Conservation (phyloP, 2,797 vertebrate species). For the Galagoides demidoff region DNA sequence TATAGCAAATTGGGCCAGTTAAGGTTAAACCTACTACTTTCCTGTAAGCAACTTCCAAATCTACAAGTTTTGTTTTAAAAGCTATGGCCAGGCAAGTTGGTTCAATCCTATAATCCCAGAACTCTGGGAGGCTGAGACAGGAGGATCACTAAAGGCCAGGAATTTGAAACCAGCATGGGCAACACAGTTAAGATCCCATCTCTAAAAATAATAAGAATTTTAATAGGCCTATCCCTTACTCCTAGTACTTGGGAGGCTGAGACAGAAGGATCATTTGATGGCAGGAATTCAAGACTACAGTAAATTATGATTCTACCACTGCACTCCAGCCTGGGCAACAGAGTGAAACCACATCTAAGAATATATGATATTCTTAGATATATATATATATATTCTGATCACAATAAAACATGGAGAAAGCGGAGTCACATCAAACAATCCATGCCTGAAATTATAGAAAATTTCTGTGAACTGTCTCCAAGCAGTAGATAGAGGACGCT, state of each 20-base stretch:
- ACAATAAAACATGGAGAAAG: not conserved
- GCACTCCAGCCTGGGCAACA: not conserved
- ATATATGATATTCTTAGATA: too few species aligned
- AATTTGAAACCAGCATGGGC: not conserved
- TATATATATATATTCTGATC: not conserved
- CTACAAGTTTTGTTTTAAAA: conserved; percentile 40
- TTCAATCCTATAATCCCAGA: not conserved
- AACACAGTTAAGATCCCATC: not conserved
- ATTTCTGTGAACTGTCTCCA: not conserved
- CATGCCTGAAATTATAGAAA: not conserved
- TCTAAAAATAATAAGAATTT: not conserved
- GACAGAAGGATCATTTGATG: not conserved
- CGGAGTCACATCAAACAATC: not conserved
- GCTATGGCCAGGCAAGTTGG: not conserved
- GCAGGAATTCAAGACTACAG: not conserved
- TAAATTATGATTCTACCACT: not conserved
- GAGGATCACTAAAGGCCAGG: not conserved
- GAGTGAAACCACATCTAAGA: not conserved
- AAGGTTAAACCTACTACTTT: not conserved
- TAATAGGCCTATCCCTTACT: not conserved
- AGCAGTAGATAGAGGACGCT: not conserved
- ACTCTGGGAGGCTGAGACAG: not conserved
- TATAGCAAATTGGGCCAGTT: not conserved
- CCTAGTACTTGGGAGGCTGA: not conserved
- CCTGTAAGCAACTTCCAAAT: not conserved